Evolutionary conservation across 1,140 invertebrate genomes (phyloP).

Genomic region (Cylas formicarius): DNA sequence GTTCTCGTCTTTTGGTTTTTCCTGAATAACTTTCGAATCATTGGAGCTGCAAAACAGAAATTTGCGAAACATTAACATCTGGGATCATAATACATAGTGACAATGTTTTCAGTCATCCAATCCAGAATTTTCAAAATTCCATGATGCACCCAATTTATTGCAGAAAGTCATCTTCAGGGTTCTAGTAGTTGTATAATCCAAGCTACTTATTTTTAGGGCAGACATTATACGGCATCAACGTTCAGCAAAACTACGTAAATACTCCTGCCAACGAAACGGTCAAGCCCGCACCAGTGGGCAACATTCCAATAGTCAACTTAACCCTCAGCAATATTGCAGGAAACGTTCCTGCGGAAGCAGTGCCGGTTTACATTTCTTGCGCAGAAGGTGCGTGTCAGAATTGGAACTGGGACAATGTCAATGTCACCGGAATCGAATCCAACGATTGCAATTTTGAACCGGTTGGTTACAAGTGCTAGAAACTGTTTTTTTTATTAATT

Average conservation of each 20-base stretch:
- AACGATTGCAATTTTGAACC: conserved; percentile 8
- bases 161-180: too few relatives aligned
- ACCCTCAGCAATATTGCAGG: conserved; percentile 7
- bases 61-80: too few relatives aligned
- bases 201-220: too few relatives aligned
- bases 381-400: conserved; percentile 11
- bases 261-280: not conserved
- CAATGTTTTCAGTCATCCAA: too few relatives aligned
- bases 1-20: too few relatives aligned
- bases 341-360: conserved; percentile 1
- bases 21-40: too few relatives aligned
- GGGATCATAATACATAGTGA: too few relatives aligned
- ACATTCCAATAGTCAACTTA: conserved; percentile 11
- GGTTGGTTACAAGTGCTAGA: conserved; percentile 3
- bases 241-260: conserved; percentile 11
- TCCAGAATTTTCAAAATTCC: too few relatives aligned
- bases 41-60: too few relatives aligned
- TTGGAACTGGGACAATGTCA: conserved; percentile 7
- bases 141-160: too few relatives aligned
- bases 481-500: too few relatives aligned
- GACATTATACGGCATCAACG: conserved; percentile 8
- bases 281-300: not conserved
- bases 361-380: conserved; percentile 10
- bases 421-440: not conserved
- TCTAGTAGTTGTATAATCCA: too few relatives aligned